Evolutionary conservation across 1,140 invertebrate species (phyloP), one percentile per base, ranked within the genome.

Genomic region (Diabrotica virgifera): DNA sequence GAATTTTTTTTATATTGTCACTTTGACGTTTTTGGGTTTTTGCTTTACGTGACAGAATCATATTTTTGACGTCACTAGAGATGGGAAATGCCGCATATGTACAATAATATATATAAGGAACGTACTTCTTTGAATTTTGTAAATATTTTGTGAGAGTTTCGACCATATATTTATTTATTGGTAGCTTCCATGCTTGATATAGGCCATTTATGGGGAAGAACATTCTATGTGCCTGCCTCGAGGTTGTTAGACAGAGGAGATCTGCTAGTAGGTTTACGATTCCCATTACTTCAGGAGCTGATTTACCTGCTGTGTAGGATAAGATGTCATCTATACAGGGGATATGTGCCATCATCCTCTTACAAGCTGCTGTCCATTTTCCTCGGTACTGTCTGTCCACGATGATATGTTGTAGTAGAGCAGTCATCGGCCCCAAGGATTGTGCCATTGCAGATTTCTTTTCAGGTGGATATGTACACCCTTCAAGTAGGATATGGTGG

Each of bases 401-500:
- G 11, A 5, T 59, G n/a, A 51, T 59, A 4, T 46, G 50, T 8
- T 13, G 12, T 5, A 67, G 35, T 10, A 68, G 13, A 5, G 52
- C 36, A 0, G 66, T 65, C 63, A 68, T 61, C 10, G 66, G 66
- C 0, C 54, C 66, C 4, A 62, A 5, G 40, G 56, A 54, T 52
- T 68, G 66, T 10, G 52, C 63, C 66, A 68, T 65, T 0, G 63
- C 65, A 0, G 37, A 50, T 37, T 59, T 55, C 14, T 58, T 65
- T 46, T 68, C 66, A 13, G 63, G 66, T 35, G 66, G 66, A 35
- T 52, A 65, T 6, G 52, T 65, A 35, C 38, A 36, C 0, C 66
- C 63, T 62, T 68, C 63, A 1, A 68, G 46, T 14, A 65, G 38
- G 5, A 68, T 58, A 50, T 68, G 66, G 11, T 68, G 63, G 0